Percentiles rank a stretch among this genome's conserved stretches.
phyloP scores from a whole-genome alignment of 2,888 invertebrate species.

The Plagodis pulveraria region DNA sequence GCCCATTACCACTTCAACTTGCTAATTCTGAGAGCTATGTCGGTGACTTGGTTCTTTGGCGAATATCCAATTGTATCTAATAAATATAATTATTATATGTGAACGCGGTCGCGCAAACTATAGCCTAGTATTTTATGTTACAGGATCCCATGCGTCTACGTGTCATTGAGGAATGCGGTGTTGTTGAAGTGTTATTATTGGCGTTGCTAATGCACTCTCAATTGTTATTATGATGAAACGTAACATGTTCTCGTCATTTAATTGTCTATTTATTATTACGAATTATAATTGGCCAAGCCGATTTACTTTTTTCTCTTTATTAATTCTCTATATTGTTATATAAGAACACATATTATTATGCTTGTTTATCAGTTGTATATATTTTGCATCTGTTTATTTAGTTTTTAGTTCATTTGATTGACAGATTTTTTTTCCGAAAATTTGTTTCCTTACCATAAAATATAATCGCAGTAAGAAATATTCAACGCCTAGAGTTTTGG shows the following conservation, averaged over 20 bases:
- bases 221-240: constrained; percentile 29
- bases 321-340: constrained; percentile 1
- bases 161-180: constrained; percentile 40
- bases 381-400: constrained; percentile 1
- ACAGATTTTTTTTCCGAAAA: too few species aligned
- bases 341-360: constrained; percentile 3
- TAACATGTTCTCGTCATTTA: constrained; percentile 25
- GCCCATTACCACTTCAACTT: too few species aligned
- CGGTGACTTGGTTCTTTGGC: too few species aligned
- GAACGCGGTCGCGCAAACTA: too few species aligned
- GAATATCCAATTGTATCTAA: too few species aligned
- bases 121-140: constrained; percentile 24
- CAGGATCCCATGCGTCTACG: constrained; percentile 43
- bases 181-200: constrained; percentile 31
- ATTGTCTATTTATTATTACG: constrained; percentile 6
- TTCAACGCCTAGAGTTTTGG: too few species aligned
- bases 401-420: too few species aligned
- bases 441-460: too few species aligned
- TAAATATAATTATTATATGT: too few species aligned
- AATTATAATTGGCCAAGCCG: constrained; percentile 22
- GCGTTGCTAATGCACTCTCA: constrained; percentile 29
- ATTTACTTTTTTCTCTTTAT: constrained; percentile 5
- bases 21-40: too few species aligned
- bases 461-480: too few species aligned
- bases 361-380: not conserved